These are phyloP conservation scores for Anoura caudifer DNA, from an alignment of 2,113 vertebrate species.

Conservation along the genomic window DNA sequence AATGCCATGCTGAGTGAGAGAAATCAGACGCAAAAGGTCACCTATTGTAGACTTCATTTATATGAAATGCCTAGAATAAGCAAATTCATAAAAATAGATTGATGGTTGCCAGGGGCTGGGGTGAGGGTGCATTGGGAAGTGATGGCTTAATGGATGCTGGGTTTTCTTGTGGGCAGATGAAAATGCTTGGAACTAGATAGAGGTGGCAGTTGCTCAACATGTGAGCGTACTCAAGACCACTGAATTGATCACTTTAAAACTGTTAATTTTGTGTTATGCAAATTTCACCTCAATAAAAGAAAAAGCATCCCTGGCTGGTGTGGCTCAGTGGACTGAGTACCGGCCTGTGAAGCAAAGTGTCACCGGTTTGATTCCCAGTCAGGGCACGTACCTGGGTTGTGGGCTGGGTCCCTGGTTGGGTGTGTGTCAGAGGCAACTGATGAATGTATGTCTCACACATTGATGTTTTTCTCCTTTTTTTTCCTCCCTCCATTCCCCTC, in stretches of 20 bases:
- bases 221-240: not conserved
- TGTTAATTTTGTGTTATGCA: not conserved
- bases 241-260: not conserved
- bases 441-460: too few species aligned
- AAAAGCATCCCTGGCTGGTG: not conserved
- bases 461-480: too few species aligned
- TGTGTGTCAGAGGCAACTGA: too few species aligned
- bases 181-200: not conserved
- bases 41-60: not conserved
- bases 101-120: not conserved
- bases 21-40: not conserved
- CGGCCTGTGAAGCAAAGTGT: too few species aligned
- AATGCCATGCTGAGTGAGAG: not conserved
- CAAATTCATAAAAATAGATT: not conserved
- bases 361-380: too few species aligned
- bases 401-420: too few species aligned
- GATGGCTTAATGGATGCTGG: accelerated
- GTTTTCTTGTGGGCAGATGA: not conserved
- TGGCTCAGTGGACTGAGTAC: too few species aligned
- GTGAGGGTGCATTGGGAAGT: not conserved
- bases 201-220: not conserved
- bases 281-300: not conserved
- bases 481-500: too few species aligned
- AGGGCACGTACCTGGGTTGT: too few species aligned
- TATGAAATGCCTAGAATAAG: not conserved